phyloP scores from a whole-genome alignment of 2,113 vertebrate genomes.

The Labeo catla region DNA sequence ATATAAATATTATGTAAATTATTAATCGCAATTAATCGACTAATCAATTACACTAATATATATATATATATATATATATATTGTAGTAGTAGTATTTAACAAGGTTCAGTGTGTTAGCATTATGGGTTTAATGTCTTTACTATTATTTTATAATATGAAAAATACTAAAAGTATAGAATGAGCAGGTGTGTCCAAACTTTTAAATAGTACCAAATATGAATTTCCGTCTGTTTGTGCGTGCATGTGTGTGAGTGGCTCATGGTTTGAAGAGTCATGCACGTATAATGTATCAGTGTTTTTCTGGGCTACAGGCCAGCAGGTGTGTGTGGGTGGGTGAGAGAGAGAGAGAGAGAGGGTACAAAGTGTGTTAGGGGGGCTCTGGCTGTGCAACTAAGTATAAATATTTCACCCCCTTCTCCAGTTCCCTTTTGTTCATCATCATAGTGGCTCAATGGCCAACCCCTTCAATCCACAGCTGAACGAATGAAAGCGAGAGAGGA shows the following conservation, averaged over 20 bases:
- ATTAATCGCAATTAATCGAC: no score
- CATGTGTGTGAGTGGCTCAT: not conserved
- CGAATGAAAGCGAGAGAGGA: slow-evolving; percentile 40
- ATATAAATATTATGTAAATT: no score
- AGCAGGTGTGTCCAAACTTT: no score
- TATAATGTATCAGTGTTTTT: slow-evolving; percentile 27
- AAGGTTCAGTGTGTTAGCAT: no score
- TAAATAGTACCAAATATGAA: no score
- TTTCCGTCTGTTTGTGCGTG: not conserved
- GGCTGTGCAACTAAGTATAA: slow-evolving; percentile 67
- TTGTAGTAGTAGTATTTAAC: no score
- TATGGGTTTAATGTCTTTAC: no score
- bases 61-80: no score
- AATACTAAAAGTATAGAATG: no score
- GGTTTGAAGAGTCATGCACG: not conserved
- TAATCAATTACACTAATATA: no score
- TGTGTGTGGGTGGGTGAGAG: slow-evolving; percentile 16
- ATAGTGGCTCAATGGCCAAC: slow-evolving; percentile 38
- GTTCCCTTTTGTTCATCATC: slow-evolving; percentile 69
- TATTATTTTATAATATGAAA: no score
- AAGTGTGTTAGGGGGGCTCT: slow-evolving; percentile 42
- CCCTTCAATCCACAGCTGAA: slow-evolving; percentile 32
- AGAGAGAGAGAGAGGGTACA: slow-evolving; percentile 46
- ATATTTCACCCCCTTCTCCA: slow-evolving; percentile 73
- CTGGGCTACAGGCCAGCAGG: slow-evolving; percentile 29